Percentiles rank a stretch among this genome's conserved stretches.
phyloP scores from a whole-genome alignment of 2,888 invertebrate species.

The Aporophyla nigra region DNA sequence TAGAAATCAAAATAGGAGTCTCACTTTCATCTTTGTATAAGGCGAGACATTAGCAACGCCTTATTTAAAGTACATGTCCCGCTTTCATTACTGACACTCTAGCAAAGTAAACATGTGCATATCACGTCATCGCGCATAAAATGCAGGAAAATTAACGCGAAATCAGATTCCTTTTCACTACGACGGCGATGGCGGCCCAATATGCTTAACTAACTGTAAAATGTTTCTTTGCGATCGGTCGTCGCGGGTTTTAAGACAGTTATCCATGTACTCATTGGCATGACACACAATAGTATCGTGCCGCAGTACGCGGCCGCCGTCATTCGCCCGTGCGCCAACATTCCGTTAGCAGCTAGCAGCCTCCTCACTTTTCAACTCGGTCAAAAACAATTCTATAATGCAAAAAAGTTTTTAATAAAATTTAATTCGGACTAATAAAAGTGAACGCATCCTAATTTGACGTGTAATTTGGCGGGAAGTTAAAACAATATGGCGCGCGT shows the following conservation, averaged over 20 bases:
- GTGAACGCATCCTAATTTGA: constrained; percentile 68
- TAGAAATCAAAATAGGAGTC: constrained; percentile 44
- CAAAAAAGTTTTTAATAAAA: constrained; percentile 62
- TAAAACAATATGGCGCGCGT: constrained; percentile 75
- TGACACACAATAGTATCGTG: constrained; percentile 81
- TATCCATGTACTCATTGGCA: constrained; percentile 81
- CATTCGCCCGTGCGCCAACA: constrained; percentile 81
- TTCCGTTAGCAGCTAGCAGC: constrained; percentile 81
- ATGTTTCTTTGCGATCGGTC: constrained; percentile 73
- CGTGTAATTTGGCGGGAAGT: constrained; percentile 74
- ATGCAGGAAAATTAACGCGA: constrained; percentile 67
- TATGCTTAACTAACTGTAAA: constrained; percentile 83
- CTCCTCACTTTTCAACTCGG: constrained; percentile 79
- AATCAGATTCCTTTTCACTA: constrained; percentile 78
- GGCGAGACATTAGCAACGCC: constrained; percentile 44
- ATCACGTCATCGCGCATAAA: constrained; percentile 58
- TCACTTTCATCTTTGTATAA: constrained; percentile 50
- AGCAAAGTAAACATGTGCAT: constrained; percentile 37
- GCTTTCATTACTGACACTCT: constrained; percentile 58
- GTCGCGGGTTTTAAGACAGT: constrained; percentile 75
- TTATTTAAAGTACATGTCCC: constrained; percentile 43
- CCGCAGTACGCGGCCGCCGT: constrained; percentile 75
- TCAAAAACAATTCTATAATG: constrained; percentile 71
- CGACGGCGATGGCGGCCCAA: constrained; percentile 67
- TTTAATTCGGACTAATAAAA: constrained; percentile 60